Evolutionary conservation across 37 sponge, comb jelly and placozoan species (phyloP), one percentile per base, ranked within the genome.

Genomic region (Aplysina aerophoba): DNA sequence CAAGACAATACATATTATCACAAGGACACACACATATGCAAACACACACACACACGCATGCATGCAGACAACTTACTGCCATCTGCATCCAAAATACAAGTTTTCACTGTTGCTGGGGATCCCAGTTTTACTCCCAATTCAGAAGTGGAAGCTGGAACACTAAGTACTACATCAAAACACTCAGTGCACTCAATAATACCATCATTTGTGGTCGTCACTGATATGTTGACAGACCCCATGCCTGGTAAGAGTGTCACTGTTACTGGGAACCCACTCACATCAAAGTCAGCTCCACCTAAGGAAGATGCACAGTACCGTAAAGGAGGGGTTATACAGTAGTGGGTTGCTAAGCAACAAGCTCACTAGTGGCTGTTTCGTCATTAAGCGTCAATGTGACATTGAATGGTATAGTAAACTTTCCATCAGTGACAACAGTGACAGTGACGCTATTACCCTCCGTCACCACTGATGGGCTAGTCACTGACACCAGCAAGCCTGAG

Each of bases 21-120:
- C 50, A 44, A 3, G 8, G 3, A 44, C 50, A 11, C 50, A 44
- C 50, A 44, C 50, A 44, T 8, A 44, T n/a, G n/a, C 50, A 44
- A 44, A 44, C 50, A 44, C 50, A 44, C 50, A 44, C 50, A 44
- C 50, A 44, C 50, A 44, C 50, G 8, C 50, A 44, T 8, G 50
- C 50, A 8, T 8, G 50, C 50, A 44, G 5, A 75, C 37, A 50
- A 75, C 78, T 36, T 75, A 75, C 78, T 53, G 39, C 53, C 53
- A 40, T 41, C 78, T 39, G 16, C n/a, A 40, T 75, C 78, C 53
- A n/a, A 19, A 25, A 75, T 75, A 4, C 12, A 11, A 24, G 41
- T 54, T 8, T 0, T 25, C 4, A 44, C 25, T 4, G 16, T 17
- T 40, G 78, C 16, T 19, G 37, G n/a, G 4, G 6, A 13, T 25